phyloP scores from a whole-genome alignment of 2,113 vertebrate genomes.

The Pteruthius melanotis region DNA sequence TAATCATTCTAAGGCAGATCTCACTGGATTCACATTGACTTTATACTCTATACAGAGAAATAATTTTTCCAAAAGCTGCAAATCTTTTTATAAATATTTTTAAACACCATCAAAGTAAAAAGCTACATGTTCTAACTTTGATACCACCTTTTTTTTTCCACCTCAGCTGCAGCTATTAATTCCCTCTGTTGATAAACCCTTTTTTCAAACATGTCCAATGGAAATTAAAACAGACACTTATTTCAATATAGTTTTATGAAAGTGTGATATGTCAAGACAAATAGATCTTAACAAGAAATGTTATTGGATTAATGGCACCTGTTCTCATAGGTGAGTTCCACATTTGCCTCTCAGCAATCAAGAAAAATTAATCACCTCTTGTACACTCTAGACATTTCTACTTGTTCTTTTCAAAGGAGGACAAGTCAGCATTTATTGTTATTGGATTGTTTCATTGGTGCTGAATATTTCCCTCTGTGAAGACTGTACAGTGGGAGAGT shows the following conservation, averaged over 20 bases:
- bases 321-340: neutral
- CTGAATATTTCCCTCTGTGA: neutral
- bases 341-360: neutral
- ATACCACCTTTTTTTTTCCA: neutral
- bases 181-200: neutral
- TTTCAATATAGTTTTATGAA: neutral
- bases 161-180: neutral
- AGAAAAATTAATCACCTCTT: neutral
- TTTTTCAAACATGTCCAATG: neutral
- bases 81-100: neutral
- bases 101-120: neutral
- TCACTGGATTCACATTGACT: neutral
- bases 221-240: neutral
- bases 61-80: neutral
- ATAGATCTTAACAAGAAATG: neutral
- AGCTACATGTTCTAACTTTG: neutral
- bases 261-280: neutral
- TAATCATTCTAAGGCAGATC: neutral
- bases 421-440: neutral
- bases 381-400: neutral
- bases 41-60: neutral
- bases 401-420: neutral
- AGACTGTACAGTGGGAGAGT: neutral
- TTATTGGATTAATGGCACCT: neutral
- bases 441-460: neutral